Conservation (phyloP, 2,888 invertebrate genomes). For the Dioctria linearis region DNA sequence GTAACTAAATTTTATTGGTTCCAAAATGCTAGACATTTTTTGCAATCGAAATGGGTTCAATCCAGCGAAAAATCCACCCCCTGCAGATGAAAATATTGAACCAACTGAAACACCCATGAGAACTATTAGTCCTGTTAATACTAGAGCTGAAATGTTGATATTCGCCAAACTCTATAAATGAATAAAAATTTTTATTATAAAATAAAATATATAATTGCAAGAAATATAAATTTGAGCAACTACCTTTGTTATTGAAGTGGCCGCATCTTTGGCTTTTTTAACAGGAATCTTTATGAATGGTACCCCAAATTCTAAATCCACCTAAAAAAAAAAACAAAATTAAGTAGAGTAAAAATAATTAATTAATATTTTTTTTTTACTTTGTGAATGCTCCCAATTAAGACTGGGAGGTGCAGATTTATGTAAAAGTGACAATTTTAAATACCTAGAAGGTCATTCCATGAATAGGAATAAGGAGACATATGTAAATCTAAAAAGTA, state of each 20-base stretch:
- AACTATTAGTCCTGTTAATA: slow-evolving; percentile 73
- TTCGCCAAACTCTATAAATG: slow-evolving; percentile 70
- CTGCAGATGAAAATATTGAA: slow-evolving; percentile 13
- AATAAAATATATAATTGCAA: slow-evolving; percentile 57
- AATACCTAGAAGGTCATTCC: too few relatives aligned
- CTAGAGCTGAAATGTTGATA: slow-evolving; percentile 74
- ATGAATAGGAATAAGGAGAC: too few relatives aligned
- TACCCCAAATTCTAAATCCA: slow-evolving; percentile 75
- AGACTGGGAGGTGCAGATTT: too few relatives aligned
- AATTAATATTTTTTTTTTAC: too few relatives aligned
- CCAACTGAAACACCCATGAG: slow-evolving; percentile 72
- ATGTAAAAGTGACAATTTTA: too few relatives aligned
- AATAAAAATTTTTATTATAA: background rate
- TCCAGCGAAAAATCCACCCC: background rate
- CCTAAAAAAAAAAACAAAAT: slow-evolving; percentile 66
- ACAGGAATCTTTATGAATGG: slow-evolving; percentile 77
- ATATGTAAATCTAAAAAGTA: too few relatives aligned
- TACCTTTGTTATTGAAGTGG: slow-evolving; percentile 60
- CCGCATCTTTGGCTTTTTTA: slow-evolving; percentile 68
- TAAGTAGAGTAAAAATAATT: too few relatives aligned
- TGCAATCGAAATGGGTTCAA: slow-evolving; percentile 61
- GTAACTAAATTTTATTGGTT: slow-evolving; percentile 59
- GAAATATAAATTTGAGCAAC: too few relatives aligned
- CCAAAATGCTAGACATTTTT: slow-evolving; percentile 55
- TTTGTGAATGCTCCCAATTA: too few relatives aligned